Evolutionary conservation across 2,113 vertebrate species (phyloP).

Genomic region (Phaethon lepturus): DNA sequence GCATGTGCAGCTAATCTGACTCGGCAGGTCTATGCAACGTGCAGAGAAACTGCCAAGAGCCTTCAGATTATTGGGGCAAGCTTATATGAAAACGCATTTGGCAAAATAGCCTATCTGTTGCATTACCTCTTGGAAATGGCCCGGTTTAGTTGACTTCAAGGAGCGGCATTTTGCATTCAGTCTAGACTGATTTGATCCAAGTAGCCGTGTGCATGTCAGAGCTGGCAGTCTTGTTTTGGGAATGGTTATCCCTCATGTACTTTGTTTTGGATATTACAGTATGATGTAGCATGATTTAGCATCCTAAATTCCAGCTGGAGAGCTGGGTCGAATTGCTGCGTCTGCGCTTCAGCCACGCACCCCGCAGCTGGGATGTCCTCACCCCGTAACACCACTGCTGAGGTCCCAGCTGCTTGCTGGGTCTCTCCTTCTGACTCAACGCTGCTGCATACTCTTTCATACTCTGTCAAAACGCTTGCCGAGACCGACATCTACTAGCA

Average conservation of each 20-base stretch:
- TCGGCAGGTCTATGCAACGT: not conserved
- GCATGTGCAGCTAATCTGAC: not conserved
- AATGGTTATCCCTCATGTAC: not conserved
- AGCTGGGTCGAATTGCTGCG: not conserved
- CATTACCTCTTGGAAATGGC: not conserved
- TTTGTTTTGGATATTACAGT: not conserved
- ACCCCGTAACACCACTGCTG: fast-evolving
- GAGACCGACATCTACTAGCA: fast-evolving
- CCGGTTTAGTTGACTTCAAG: not conserved
- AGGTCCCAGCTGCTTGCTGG: not conserved
- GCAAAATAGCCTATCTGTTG: not conserved
- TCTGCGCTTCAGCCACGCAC: fast-evolving
- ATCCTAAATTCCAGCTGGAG: not conserved
- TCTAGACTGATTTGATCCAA: constrained; percentile 34
- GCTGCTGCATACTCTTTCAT: not conserved
- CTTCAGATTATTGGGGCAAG: not conserved
- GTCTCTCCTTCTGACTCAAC: not conserved
- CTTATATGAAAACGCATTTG: not conserved
- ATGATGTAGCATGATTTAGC: not conserved
- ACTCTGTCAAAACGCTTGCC: not conserved
- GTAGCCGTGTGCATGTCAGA: not conserved
- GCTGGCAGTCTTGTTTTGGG: not conserved
- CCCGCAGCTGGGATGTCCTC: fast-evolving
- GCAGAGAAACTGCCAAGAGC: not conserved
- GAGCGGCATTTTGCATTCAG: not conserved